Evolutionary conservation across 2,888 invertebrate genomes (phyloP).

Genomic region (Diaperis boleti): DNA sequence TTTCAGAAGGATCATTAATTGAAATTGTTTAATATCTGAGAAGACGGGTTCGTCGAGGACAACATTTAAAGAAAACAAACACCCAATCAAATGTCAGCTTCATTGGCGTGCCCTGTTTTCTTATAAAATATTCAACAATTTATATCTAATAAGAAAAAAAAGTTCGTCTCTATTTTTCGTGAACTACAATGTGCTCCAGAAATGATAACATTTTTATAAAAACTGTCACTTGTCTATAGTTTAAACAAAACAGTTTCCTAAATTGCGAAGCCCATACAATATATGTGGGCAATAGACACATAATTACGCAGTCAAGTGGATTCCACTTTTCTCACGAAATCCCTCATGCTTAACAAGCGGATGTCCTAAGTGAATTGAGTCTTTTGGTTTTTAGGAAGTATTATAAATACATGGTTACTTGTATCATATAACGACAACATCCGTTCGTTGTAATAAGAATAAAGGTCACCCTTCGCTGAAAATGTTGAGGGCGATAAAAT

Average conservation of each 20-base stretch:
- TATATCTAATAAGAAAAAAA: no score
- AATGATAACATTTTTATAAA: no score
- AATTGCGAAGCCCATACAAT: background rate
- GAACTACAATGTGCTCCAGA: no score
- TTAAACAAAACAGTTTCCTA: background rate
- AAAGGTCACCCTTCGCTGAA: slow-evolving; percentile 7
- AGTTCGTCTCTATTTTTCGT: no score
- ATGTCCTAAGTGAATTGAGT: slow-evolving; percentile 21
- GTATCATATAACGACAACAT: slow-evolving; percentile 26
- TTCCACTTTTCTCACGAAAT: slow-evolving; percentile 18
- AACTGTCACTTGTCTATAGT: background rate
- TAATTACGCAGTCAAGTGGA: background rate
- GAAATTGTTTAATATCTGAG: no score
- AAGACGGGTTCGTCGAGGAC: no score
- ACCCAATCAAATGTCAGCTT: no score
- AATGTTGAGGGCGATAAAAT: slow-evolving; percentile 9
- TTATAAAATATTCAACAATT: no score
- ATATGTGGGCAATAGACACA: background rate
- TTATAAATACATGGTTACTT: slow-evolving; percentile 14
- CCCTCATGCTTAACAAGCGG: slow-evolving; percentile 24
- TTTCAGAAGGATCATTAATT: no score
- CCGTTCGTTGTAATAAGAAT: slow-evolving; percentile 9
- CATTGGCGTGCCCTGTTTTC: no score
- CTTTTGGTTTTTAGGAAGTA: slow-evolving; percentile 16
- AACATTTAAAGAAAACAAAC: no score